A percentile compares a stretch with the other conserved stretches of the same genome.
Conservation (phyloP, 2,888 invertebrate species). For the Lydus trimaculatus region DNA sequence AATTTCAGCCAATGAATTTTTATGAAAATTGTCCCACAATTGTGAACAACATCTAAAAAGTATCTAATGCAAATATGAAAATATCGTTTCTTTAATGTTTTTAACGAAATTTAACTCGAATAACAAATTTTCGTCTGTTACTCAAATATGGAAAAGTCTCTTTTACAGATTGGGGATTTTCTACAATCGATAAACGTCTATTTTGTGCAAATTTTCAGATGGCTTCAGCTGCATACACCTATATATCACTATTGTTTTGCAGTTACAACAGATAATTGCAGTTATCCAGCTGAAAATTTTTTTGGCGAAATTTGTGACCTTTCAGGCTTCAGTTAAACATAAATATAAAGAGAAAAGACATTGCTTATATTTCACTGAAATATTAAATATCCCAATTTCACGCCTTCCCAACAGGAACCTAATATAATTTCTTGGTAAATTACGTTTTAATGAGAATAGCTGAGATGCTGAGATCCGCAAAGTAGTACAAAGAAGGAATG, state of each 20-base stretch:
- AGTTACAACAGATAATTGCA: background rate
- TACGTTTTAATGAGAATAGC: constrained; percentile 6
- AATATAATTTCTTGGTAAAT: constrained; percentile 1
- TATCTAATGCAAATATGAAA: background rate
- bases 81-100: no score
- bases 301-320: no score
- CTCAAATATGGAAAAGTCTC: background rate
- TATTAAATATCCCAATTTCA: background rate
- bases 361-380: background rate
- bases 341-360: background rate
- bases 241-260: background rate
- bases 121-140: background rate
- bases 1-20: background rate
- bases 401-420: background rate
- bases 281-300: no score
- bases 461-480: background rate
- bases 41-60: background rate
- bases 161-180: background rate
- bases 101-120: background rate
- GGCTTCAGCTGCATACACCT: background rate
- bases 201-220: background rate
- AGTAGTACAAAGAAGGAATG: background rate
- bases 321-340: background rate
- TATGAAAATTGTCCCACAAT: background rate
- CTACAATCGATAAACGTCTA: background rate